A percentile compares a stretch with the other conserved stretches of the same genome.
Conservation (phyloP, 2,113 vertebrate species). For the Capricornis sumatraensis region DNA sequence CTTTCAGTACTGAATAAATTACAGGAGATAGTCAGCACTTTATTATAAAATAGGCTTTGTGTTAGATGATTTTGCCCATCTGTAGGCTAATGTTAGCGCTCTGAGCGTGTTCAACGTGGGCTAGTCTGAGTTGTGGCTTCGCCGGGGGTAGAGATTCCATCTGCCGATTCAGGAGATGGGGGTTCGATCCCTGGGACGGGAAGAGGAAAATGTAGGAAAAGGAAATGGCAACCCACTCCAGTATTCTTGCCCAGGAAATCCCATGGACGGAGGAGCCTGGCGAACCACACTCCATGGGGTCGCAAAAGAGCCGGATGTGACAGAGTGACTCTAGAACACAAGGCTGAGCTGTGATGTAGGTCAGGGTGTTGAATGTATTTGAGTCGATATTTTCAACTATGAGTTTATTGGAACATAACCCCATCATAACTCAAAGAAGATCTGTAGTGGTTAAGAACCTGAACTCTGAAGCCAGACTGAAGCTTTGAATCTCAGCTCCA, state of each 20-base stretch:
- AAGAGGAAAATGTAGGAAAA: not conserved
- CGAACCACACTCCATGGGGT: not conserved
- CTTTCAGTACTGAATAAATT: not conserved
- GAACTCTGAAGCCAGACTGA: not conserved
- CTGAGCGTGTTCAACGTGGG: not conserved
- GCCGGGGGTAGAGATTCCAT: not conserved
- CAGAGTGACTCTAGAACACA: not conserved
- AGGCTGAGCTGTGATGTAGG: not conserved
- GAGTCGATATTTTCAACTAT: not conserved
- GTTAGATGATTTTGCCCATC: not conserved
- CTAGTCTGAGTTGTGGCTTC: not conserved
- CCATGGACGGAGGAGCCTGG: not conserved
- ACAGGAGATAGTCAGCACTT: not conserved
- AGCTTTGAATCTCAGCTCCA: not conserved
- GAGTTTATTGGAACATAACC: not conserved
- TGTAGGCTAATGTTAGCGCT: not conserved
- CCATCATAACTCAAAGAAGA: not conserved
- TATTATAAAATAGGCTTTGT: not conserved
- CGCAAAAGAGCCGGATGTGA: accelerated
- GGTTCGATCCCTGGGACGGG: not conserved
- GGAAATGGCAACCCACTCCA: not conserved
- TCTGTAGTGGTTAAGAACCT: not conserved
- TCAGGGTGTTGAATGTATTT: not conserved
- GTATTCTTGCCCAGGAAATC: not conserved
- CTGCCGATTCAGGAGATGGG: not conserved